A percentile compares a stretch with the other conserved stretches of the same genome.
These are phyloP conservation scores for Anagyrus pseudococci DNA, from an alignment of 2,888 invertebrate species.

Conservation along the genomic window DNA sequence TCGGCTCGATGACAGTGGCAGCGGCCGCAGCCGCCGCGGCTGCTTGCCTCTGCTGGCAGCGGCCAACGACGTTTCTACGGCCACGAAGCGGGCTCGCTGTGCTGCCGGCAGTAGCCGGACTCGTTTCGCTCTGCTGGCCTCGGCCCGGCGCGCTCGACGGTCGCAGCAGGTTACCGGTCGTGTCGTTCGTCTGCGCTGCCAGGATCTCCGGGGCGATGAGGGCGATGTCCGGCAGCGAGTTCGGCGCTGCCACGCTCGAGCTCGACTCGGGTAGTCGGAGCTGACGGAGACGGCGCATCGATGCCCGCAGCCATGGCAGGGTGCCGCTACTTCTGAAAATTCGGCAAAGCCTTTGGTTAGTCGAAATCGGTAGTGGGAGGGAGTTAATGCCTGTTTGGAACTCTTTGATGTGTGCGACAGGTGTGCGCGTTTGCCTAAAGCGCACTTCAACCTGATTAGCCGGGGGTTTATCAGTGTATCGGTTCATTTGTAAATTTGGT, in stretches of 20 bases:
- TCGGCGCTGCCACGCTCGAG: conserved; percentile 38
- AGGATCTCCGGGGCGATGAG: conserved; percentile 57
- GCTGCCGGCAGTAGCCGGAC: background rate
- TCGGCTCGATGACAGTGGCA: conserved; percentile 21
- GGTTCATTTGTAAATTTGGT: no score
- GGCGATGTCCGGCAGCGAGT: conserved; percentile 55
- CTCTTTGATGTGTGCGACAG: no score
- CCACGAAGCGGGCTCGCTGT: conserved; percentile 36
- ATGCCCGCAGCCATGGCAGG: conserved; percentile 65
- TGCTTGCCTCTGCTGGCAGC: background rate
- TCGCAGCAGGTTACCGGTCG: conserved; percentile 44
- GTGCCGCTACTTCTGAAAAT: conserved; percentile 40
- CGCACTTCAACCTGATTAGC: no score
- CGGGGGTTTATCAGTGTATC: no score
- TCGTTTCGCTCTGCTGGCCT: background rate
- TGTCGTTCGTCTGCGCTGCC: conserved; percentile 56
- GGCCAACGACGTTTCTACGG: conserved; percentile 11
- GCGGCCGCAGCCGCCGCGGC: conserved; percentile 3
- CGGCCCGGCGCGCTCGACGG: conserved; percentile 53
- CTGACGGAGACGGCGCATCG: conserved; percentile 67
- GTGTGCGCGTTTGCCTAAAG: no score
- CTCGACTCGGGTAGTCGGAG: conserved; percentile 61
- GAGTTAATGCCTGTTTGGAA: background rate
- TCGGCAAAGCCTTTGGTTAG: background rate
- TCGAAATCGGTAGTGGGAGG: background rate